Conservation (phyloP, 2,888 invertebrate species). For the Vannuccia rotundouncinata region DNA sequence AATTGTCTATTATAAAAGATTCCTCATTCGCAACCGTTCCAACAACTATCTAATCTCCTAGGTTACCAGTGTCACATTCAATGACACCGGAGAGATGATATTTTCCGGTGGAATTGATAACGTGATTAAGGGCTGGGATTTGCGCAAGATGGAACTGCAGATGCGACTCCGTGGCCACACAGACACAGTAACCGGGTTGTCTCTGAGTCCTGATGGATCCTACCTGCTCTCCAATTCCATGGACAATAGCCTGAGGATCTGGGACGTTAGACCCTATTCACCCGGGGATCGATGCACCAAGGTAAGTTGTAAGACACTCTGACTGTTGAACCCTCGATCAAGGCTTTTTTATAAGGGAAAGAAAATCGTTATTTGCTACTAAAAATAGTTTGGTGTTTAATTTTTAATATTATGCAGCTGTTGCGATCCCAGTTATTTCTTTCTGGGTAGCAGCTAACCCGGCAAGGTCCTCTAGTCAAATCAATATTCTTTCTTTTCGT, state of each 20-base stretch:
- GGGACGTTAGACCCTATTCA: slow-evolving; percentile 89
- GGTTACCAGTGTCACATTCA: slow-evolving; percentile 79
- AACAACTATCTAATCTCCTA: slow-evolving; percentile 42
- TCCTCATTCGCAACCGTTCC: not conserved
- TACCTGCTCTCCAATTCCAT: slow-evolving; percentile 89
- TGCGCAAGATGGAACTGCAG: slow-evolving; percentile 72
- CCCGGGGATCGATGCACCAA: slow-evolving; percentile 86
- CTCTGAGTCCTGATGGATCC: slow-evolving; percentile 66
- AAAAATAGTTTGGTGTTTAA: too few species aligned
- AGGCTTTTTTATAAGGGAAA: too few species aligned
- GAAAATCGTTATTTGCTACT: too few species aligned
- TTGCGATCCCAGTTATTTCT: not conserved
- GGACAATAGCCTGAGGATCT: slow-evolving; percentile 88
- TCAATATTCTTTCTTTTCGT: too few species aligned
- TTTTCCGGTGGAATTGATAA: slow-evolving; percentile 93
- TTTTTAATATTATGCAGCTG: slow-evolving; percentile 20
- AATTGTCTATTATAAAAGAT: too few species aligned
- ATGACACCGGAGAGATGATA: slow-evolving; percentile 88
- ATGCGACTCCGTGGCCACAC: slow-evolving; percentile 84
- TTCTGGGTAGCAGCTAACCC: not conserved
- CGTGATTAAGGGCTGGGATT: slow-evolving; percentile 88
- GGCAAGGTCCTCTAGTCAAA: too few species aligned
- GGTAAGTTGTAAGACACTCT: too few species aligned
- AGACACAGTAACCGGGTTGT: slow-evolving; percentile 82
- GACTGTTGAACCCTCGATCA: too few species aligned